Conservation (phyloP, 1,140 invertebrate genomes). For the Centruroides sculpturatus region DNA sequence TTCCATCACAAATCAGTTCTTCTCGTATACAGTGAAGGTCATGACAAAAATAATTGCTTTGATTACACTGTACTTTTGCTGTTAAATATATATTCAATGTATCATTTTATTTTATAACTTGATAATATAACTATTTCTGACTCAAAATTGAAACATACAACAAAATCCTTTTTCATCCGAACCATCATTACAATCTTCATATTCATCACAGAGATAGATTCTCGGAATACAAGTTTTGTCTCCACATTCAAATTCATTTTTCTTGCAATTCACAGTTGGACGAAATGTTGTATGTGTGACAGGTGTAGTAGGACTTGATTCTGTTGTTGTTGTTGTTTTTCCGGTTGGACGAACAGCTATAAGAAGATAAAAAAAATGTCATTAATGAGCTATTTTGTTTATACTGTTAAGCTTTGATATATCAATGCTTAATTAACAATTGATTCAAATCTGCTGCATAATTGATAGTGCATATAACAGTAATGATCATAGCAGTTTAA, state of each 20-base stretch:
- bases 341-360: neutral
- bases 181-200: conserved; percentile 31
- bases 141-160: conserved; percentile 14
- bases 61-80: conserved; percentile 4
- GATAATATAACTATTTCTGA: neutral
- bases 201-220: conserved; percentile 34
- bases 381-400: too few relatives aligned
- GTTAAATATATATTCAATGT: conserved; percentile 1
- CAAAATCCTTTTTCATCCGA: conserved; percentile 34
- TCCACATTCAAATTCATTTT: neutral
- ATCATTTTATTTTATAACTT: neutral
- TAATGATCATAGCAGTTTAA: too few relatives aligned
- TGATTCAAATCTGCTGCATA: too few relatives aligned
- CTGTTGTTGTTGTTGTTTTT: neutral
- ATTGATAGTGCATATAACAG: too few relatives aligned
- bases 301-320: neutral
- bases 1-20: conserved; percentile 14
- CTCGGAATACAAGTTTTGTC: conserved; percentile 25
- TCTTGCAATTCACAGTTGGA: neutral
- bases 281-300: neutral
- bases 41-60: conserved; percentile 11
- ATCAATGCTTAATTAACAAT: too few relatives aligned
- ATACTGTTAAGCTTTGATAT: too few relatives aligned
- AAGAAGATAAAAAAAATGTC: neutral
- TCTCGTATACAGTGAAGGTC: conserved; percentile 9